phyloP scores from a whole-genome alignment of 2,113 vertebrate species.

The Dendropsophus ebraccatus region DNA sequence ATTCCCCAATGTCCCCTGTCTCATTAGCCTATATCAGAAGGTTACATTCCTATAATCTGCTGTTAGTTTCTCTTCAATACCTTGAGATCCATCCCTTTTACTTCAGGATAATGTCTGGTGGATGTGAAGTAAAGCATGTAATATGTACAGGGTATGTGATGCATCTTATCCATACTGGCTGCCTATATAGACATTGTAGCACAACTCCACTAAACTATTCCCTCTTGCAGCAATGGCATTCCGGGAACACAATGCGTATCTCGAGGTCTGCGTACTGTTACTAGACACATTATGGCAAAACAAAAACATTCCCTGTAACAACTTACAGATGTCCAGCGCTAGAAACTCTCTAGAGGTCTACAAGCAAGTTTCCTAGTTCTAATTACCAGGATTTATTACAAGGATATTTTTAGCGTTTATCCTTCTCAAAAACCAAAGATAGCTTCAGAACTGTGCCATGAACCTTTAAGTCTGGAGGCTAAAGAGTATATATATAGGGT shows the following conservation, averaged over 20 bases:
- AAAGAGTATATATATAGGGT: not conserved
- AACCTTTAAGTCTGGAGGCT: not conserved
- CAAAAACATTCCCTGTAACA: not conserved
- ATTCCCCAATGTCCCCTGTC: too few relatives aligned
- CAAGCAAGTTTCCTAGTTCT: not conserved
- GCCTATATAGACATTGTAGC: too few relatives aligned
- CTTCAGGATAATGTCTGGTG: not conserved
- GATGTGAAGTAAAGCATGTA: not conserved
- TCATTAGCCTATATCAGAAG: too few relatives aligned
- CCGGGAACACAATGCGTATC: not conserved
- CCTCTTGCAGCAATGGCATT: not conserved
- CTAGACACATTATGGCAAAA: not conserved
- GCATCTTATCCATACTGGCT: too few relatives aligned
- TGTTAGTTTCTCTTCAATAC: too few relatives aligned
- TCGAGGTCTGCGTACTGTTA: not conserved
- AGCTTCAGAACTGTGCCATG: not conserved
- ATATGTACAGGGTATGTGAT: not conserved
- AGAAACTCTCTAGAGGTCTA: not conserved
- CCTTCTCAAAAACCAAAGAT: not conserved
- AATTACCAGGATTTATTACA: not conserved
- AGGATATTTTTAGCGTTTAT: not conserved
- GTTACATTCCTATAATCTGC: too few relatives aligned
- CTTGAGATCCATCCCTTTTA: too few relatives aligned
- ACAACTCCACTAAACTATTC: not conserved
- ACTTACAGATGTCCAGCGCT: not conserved